Percentiles rank a stretch among this genome's conserved stretches.
Evolutionary conservation across 2,113 vertebrate species (phyloP).

Genomic region (Mugil cephalus): DNA sequence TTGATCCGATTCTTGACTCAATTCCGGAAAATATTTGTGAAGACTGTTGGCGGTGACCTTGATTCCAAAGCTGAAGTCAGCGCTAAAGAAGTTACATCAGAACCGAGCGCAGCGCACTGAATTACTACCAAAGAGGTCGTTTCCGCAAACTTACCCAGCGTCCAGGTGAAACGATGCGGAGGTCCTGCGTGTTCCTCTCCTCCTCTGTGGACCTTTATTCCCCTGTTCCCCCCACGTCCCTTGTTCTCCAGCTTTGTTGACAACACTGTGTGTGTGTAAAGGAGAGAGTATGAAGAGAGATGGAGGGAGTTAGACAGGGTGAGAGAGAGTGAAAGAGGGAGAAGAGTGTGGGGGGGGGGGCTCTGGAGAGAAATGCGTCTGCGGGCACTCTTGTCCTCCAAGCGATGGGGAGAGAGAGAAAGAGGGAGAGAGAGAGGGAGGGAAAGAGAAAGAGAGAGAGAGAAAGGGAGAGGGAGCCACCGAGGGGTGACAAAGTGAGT

Average conservation of each 20-base stretch:
- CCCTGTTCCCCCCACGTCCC: slow-evolving; percentile 64
- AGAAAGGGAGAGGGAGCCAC: slow-evolving; percentile 72
- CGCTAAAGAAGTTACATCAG: neutral
- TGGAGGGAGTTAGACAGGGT: slow-evolving; percentile 79
- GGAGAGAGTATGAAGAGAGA: slow-evolving; percentile 72
- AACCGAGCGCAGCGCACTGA: neutral
- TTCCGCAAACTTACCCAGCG: slow-evolving; percentile 74
- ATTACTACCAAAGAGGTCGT: neutral
- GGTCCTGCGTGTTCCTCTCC: slow-evolving; percentile 61
- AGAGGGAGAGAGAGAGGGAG: slow-evolving; percentile 46
- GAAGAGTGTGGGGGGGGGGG: slow-evolving; percentile 61
- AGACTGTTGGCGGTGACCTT: neutral
- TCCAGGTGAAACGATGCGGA: slow-evolving; percentile 45
- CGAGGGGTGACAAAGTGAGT: slow-evolving; percentile 85
- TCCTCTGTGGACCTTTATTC: slow-evolving; percentile 68
- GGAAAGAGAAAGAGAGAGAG: slow-evolving; percentile 23
- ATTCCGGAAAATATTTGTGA: neutral
- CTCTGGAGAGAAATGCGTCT: slow-evolving; percentile 84
- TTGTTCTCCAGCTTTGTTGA: slow-evolving; percentile 82
- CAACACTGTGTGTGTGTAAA: slow-evolving; percentile 74
- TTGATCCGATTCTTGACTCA: neutral
- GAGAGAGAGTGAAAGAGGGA: slow-evolving; percentile 78
- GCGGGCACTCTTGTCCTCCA: slow-evolving; percentile 84
- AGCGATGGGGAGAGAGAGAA: slow-evolving; percentile 73
- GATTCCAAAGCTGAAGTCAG: neutral